Conservation (phyloP, 1,140 invertebrate genomes). For the Teleopsis dalmanni region DNA sequence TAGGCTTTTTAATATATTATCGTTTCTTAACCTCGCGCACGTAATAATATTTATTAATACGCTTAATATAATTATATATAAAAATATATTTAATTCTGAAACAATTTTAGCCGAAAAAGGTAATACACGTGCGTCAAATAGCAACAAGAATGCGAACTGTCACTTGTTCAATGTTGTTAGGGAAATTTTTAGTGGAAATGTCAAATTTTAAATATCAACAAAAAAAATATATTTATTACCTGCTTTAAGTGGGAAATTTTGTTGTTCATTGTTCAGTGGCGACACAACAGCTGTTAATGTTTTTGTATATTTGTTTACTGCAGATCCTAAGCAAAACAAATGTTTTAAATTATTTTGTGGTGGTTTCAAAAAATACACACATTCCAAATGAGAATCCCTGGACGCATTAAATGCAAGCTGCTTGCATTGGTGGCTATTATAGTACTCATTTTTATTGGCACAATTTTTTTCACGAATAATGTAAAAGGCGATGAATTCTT, state of each 20-base stretch:
- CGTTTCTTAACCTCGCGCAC: not conserved
- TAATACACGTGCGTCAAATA: constrained; percentile 9
- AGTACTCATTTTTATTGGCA: constrained; percentile 3
- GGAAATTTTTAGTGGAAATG: constrained; percentile 6
- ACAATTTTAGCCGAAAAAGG: constrained; percentile 3
- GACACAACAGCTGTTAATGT: not conserved
- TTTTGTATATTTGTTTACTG: constrained; percentile 1
- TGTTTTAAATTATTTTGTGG: not conserved
- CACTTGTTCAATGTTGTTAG: not conserved
- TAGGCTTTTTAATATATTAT: not conserved
- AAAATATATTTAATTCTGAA: too few species aligned
- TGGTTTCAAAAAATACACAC: constrained; percentile 1
- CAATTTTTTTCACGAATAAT: not conserved
- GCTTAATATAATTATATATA: too few species aligned
- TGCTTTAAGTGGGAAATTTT: too few species aligned
- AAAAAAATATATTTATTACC: not conserved
- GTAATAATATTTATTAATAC: not conserved
- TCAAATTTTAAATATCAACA: not conserved
- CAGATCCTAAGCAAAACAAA: not conserved
- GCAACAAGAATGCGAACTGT: too few species aligned
- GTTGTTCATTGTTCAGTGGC: not conserved
- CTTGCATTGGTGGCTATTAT: not conserved
- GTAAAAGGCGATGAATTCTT: constrained; percentile 6
- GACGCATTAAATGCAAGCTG: constrained; percentile 4
- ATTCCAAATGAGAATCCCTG: constrained; percentile 12